Evolutionary conservation across 92 coral and sea anemone species (phyloP).

Genomic region (Pocillopora meandrina): DNA sequence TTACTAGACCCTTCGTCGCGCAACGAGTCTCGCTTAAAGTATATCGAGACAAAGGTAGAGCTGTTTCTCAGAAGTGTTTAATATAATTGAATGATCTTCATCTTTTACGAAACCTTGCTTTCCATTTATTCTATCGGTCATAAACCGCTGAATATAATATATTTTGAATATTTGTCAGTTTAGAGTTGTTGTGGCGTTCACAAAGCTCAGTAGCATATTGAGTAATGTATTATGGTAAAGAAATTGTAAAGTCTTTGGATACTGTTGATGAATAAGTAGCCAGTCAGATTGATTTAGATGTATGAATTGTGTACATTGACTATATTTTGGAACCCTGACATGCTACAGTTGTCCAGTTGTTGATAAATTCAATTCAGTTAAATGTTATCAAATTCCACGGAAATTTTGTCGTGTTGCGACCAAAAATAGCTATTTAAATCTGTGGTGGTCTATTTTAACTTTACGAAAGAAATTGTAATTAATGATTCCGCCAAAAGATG

Average conservation of each 20-base stretch:
- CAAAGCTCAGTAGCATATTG: not conserved
- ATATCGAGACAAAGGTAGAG: not conserved
- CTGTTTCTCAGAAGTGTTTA: not conserved
- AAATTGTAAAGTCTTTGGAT: too few relatives aligned
- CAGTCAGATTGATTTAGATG: too few relatives aligned
- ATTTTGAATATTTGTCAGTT: not conserved
- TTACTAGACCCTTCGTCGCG: not conserved
- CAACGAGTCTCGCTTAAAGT: not conserved
- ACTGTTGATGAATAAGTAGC: too few relatives aligned
- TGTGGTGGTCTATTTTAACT: not conserved
- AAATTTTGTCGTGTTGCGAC: not conserved
- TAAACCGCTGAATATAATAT: not conserved
- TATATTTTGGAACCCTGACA: too few relatives aligned
- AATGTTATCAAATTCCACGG: not conserved
- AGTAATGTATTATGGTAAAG: too few relatives aligned
- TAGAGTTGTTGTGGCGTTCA: not conserved
- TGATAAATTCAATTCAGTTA: too few relatives aligned
- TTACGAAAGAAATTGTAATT: conserved; percentile 9
- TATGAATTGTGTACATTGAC: too few relatives aligned
- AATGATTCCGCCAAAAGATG: not conserved
- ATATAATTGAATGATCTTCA: not conserved
- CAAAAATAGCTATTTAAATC: conserved; percentile 3
- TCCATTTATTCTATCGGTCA: not conserved
- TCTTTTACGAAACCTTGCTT: not conserved
- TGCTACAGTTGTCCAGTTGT: too few relatives aligned